Percentiles rank a stretch among this genome's conserved stretches.
phyloP scores from a whole-genome alignment of 2,797 vertebrate genomes.

The Chelonia mydas region DNA sequence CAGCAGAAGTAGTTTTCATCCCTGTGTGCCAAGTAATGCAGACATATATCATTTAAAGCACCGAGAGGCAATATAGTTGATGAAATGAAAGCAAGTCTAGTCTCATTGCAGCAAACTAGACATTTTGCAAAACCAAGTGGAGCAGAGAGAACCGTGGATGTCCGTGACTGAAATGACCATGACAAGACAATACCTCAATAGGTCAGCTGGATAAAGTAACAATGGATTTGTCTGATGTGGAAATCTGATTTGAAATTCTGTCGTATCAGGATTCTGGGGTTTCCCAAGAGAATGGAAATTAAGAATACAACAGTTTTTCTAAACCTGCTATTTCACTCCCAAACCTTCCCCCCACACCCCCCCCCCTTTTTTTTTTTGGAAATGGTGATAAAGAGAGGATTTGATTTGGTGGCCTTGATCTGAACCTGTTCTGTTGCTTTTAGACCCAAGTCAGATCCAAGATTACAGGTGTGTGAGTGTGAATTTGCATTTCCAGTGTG shows the following conservation, averaged over 20 bases:
- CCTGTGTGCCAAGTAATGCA: neutral
- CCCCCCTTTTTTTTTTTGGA: neutral
- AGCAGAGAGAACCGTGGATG: neutral
- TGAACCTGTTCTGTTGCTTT: neutral
- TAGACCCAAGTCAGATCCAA: neutral
- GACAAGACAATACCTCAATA: neutral
- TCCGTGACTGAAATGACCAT: neutral
- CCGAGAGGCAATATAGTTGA: slow-evolving; percentile 11
- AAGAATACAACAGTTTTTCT: neutral
- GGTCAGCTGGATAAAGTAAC: slow-evolving; percentile 32
- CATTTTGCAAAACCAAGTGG: slow-evolving; percentile 26
- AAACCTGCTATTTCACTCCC: neutral
- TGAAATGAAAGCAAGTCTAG: slow-evolving; percentile 32
- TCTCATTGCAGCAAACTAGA: neutral
- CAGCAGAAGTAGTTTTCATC: neutral
- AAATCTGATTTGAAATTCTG: slow-evolving; percentile 30
- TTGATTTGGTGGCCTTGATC: neutral
- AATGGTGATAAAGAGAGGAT: neutral
- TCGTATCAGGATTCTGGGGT: neutral
- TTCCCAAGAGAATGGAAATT: slow-evolving; percentile 15
- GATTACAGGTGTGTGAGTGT: neutral
- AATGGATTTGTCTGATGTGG: neutral
- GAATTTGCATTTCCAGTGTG: neutral
- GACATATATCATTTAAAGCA: slow-evolving; percentile 24
- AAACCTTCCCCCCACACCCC: neutral